These are phyloP conservation scores for Drosophila aff. DNA, from an alignment of 1,140 invertebrate species.

Conservation along the genomic window DNA sequence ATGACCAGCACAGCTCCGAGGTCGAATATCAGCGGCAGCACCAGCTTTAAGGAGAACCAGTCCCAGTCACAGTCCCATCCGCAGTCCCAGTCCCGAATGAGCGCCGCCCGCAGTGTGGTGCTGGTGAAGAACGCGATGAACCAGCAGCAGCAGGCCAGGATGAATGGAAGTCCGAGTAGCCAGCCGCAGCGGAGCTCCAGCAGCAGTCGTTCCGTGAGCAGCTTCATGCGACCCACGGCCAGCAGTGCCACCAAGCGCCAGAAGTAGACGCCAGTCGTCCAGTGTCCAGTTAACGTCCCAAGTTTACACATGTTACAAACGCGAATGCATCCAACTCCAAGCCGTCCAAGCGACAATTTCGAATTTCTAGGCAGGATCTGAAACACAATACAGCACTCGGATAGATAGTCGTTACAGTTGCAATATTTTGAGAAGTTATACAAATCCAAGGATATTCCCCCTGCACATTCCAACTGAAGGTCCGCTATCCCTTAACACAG, in stretches of 20 bases:
- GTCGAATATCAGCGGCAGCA: slow-evolving; percentile 55
- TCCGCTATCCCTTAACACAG: slow-evolving; percentile 18
- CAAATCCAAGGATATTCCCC: slow-evolving; percentile 41
- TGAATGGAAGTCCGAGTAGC: slow-evolving; percentile 33
- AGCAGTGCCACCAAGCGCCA: slow-evolving; percentile 85
- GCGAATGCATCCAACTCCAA: slow-evolving; percentile 68
- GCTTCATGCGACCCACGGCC: slow-evolving; percentile 87
- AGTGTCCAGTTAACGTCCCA: slow-evolving; percentile 67
- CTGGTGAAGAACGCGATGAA: slow-evolving; percentile 77
- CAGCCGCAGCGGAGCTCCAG: slow-evolving; percentile 56
- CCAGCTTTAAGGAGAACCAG: slow-evolving; percentile 80
- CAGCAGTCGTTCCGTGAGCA: slow-evolving; percentile 83
- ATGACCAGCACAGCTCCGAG: slow-evolving; percentile 28
- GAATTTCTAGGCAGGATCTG: slow-evolving; percentile 74
- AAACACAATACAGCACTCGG: slow-evolving; percentile 35
- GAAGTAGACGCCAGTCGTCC: slow-evolving; percentile 59
- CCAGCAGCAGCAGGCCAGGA: slow-evolving; percentile 59
- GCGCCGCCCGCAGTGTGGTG: slow-evolving; percentile 72
- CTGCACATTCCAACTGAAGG: slow-evolving; percentile 65
- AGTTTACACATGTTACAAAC: slow-evolving; percentile 67
- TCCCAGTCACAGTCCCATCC: slow-evolving; percentile 26
- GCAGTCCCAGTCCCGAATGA: slow-evolving; percentile 46
- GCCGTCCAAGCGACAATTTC: slow-evolving; percentile 75
- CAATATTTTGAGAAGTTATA: slow-evolving; percentile 64
- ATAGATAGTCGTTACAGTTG: slow-evolving; percentile 57